Conservation (phyloP, 2,113 vertebrate genomes). For the Pao palembangensis region DNA sequence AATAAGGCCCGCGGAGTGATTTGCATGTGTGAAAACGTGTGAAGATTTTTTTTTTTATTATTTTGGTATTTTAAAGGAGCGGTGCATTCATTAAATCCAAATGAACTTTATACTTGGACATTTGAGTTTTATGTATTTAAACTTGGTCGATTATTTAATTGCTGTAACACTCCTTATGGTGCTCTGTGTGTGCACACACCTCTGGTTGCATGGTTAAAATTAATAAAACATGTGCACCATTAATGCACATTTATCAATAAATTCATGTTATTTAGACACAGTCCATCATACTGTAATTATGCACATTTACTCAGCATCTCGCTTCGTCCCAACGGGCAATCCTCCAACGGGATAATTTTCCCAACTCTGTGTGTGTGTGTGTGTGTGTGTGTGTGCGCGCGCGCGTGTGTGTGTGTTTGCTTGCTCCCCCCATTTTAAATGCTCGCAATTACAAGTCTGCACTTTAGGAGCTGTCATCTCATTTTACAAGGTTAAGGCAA, state of each 20-base stretch:
- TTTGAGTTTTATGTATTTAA: neutral
- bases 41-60: neutral
- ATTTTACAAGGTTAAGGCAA: constrained; percentile 70
- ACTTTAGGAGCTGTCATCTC: constrained; percentile 70
- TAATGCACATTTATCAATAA: constrained; percentile 62
- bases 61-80: constrained; percentile 2
- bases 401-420: constrained; percentile 24
- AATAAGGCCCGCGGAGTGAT: constrained; percentile 48
- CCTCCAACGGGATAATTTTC: constrained; percentile 62
- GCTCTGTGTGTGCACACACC: constrained; percentile 27
- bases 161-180: neutral
- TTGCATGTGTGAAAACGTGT: constrained; percentile 64
- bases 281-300: constrained; percentile 64
- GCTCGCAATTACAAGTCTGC: constrained; percentile 69
- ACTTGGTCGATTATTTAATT: neutral
- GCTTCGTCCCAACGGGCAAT: constrained; percentile 56
- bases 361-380: constrained; percentile 9
- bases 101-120: neutral
- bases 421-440: constrained; percentile 59
- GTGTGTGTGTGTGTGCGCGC: too few species aligned
- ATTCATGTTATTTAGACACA: constrained; percentile 64
- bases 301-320: constrained; percentile 63
- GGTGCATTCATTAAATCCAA: constrained; percentile 20
- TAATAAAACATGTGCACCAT: constrained; percentile 25
- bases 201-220: constrained; percentile 23